Evolutionary conservation across 2,888 invertebrate species (phyloP), one percentile per base, ranked within the genome.

Genomic region (Lapara coniferarum): DNA sequence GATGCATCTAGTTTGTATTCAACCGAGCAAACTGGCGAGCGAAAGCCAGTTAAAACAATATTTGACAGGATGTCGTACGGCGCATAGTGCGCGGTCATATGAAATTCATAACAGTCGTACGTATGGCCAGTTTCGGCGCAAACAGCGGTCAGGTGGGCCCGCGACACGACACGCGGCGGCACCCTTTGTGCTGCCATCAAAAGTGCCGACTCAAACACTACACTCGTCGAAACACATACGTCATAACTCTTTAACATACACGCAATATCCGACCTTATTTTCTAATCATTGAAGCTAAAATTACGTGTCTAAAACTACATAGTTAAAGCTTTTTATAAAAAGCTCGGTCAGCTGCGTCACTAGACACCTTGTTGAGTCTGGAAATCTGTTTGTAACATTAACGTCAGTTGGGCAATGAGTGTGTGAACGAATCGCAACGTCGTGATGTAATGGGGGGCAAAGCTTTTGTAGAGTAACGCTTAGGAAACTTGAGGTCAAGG

Each of bases 281-380:
- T 51, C 46, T 14, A 37, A n/a, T 1, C 5, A 7, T 57, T 70
- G 70, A 55, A 70, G 67, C 51, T 57, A 58, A 55, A 49, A 70
- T 71, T 68, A 63, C 10, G 12, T 44, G 49, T 72, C 68, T 59
- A 14, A 14, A 67, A 70, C 68, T 67, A 68, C 66, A 46, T 75
- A 67, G 72, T 82, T 83, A 69, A n/a, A 70, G 71, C 66, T 69
- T 79, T 78, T 75, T 73, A 70, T 16, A 37, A 25, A 72, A 69
- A 71, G 74, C 73, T 74, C 73, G 78, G 75, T 75, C 74, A 77
- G 72, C 75, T 77, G 79, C 84, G 86, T 82, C 84, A 90, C 84
- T 86, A 89, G 88, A 91, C 88, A 90, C 89, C 87, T 89, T 89
- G 91, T 91, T 91, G 87, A 89, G 88, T 87, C 89, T 89, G 87